These are phyloP conservation scores for Mus spretus DNA, from an alignment of 2,797 vertebrate genomes.

Conservation along the genomic window DNA sequence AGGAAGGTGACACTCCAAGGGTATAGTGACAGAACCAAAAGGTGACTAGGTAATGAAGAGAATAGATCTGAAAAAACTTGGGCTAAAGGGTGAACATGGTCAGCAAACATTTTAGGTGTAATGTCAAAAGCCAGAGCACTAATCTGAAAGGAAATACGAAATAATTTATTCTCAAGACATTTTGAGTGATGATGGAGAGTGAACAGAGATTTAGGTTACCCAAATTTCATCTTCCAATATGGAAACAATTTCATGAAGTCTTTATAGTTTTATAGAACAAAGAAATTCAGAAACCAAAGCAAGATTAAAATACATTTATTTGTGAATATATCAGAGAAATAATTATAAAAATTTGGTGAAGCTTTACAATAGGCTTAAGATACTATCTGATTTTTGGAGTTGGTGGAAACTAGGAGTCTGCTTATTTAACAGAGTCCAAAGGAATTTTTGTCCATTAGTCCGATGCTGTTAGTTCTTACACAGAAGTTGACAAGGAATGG, in stretches of 20 bases:
- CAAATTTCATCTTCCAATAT: too few relatives aligned
- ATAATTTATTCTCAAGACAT: neutral
- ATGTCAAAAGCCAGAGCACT: neutral
- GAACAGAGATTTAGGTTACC: too few relatives aligned
- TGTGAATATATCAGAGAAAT: neutral
- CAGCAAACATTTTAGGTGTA: neutral
- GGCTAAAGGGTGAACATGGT: neutral
- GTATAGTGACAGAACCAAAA: too few relatives aligned
- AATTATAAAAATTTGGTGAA: neutral
- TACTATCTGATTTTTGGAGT: neutral
- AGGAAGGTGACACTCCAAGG: neutral
- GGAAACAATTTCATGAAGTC: too few relatives aligned
- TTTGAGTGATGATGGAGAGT: too few relatives aligned
- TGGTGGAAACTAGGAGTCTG: neutral
- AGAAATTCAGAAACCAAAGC: too few relatives aligned
- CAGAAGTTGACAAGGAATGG: neutral
- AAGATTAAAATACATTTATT: too few relatives aligned
- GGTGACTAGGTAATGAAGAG: neutral
- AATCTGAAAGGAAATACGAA: neutral
- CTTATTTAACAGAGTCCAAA: neutral
- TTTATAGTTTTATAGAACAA: too few relatives aligned
- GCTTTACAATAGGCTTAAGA: neutral
- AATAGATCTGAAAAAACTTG: neutral
- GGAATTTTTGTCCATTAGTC: neutral
- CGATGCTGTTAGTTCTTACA: neutral